phyloP scores from a whole-genome alignment of 2,797 vertebrate genomes.

The Rhinichthys osculus region DNA sequence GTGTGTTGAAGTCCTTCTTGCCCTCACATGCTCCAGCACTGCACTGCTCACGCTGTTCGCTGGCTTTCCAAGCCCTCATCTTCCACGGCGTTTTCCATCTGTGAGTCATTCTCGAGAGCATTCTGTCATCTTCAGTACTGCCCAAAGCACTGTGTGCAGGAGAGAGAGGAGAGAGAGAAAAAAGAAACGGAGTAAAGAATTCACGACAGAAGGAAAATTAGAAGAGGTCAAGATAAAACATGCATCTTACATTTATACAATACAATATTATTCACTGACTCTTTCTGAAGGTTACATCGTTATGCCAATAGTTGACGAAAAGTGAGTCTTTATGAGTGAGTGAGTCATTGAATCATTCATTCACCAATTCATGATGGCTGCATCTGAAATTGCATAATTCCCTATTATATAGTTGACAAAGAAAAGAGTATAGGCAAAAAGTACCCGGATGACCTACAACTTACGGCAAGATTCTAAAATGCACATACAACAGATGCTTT shows the following conservation, averaged over 20 bases:
- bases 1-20: constrained; percentile 31
- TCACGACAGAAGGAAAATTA: background rate
- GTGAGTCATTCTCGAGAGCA: constrained; percentile 15
- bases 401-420: background rate
- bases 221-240: constrained; percentile 10
- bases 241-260: background rate
- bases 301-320: background rate
- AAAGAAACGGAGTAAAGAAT: background rate
- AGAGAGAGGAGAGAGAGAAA: background rate
- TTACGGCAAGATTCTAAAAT: too few relatives aligned
- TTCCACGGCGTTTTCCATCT: constrained; percentile 28
- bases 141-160: constrained; percentile 41
- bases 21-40: constrained; percentile 21
- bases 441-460: too few relatives aligned
- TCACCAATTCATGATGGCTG: background rate
- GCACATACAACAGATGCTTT: too few relatives aligned
- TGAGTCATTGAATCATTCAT: background rate
- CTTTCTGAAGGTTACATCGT: background rate
- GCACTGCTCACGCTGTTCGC: background rate
- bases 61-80: constrained; percentile 16
- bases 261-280: background rate
- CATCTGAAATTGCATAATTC: background rate
- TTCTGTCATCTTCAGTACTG: constrained; percentile 37
- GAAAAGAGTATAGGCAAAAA: background rate
- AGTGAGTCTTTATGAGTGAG: background rate